Base-by-base conservation (phyloP, 2,888 invertebrate genomes). In the Ophioninae sp. region DNA sequence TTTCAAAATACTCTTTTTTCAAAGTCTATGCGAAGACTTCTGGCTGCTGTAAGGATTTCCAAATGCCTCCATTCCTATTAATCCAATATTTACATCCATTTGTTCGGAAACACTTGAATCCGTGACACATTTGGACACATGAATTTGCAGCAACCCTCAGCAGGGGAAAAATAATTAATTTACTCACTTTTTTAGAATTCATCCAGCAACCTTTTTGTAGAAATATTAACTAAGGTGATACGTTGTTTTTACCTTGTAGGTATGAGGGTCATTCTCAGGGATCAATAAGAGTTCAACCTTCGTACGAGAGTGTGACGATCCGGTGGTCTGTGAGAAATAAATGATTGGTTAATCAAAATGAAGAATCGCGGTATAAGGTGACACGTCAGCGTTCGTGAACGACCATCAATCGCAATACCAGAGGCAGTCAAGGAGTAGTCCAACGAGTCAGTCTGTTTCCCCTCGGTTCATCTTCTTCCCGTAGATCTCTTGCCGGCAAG, bases 311-410 rank as follows among this genome's bases (percentile, higher is more conserved):
- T 84, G 68, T 79, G 84, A 86, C 86, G 51, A 13, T 87, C 87
- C 79, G 83, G 71, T n/a, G 22, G 79, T 82, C 76, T 82, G 72
- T 59, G 85, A 82, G 89, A 92, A 92, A 92, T 92, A 92, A 92
- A 91, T 92, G 92, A 92, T 92, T 91, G 90, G 91, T 92, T 92
- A 91, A 92, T 92, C 92, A 90, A 90, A 90, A 91, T 92, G 92
- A 92, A 91, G 90, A 90, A 92, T 92, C 91, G 90, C 90, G 91
- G 92, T 91, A 92, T 91, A 91, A 92, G 91, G 91, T 91, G 92
- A 92, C 91, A 90, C 92, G 92, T 92, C 92, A 92, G 90, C 92
- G 91, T 91, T 88, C 88, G 87, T 86, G 88, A 88, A 88, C 89
- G 90, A 89, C 89, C 92, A 92, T 92, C 92, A 91, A 92, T 92